Evolutionary conservation across 1,140 invertebrate species (phyloP), one percentile per base, ranked within the genome.

Genomic region (Condylostylus longicornis): DNA sequence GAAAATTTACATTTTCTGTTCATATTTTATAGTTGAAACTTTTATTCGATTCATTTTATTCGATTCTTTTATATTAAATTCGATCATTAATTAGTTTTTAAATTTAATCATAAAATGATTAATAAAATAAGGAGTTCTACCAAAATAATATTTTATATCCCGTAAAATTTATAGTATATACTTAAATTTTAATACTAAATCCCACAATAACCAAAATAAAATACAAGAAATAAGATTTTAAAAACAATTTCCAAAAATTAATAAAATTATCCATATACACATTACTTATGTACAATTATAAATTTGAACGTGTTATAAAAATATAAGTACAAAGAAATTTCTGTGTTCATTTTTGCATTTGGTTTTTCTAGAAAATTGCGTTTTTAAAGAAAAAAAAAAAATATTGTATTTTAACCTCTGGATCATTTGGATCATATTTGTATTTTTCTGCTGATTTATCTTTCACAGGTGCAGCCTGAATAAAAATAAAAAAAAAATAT

Each of bases 381-480:
- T 8, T 8, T 18, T 8, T 33, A 37, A 35, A 18, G 19, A 39
- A 37, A 23, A 44, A 43, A 18, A 43, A 37, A 43, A 42, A 39
- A 48, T 38, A 35, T 23, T 35, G 5, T n/a, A 14, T 33, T 42
- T 41, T 48, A 54, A 57, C 54, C 54, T 57, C 54, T 45, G 57
- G 57, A 38, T 57, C 54, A 51, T 57, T 54, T 45, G 52, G 44
- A 34, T 46, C 29, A 45, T 57, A 57, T 38, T 57, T 57, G 37
- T 48, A 27, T 40, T 44, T 57, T 52, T 57, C 54, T 38, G 51
- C 43, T 42, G 43, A 45, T 49, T 53, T 49, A 29, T 44, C 44
- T 39, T 42, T 53, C 40, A 58, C 44, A 38, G 33, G 45, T 42
- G 44, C 44, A 39, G 54, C 54, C 54, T 57, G 50, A 18, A 23